phyloP scores from a whole-genome alignment of 2,113 vertebrate species.

The Harpagus bidentatus region DNA sequence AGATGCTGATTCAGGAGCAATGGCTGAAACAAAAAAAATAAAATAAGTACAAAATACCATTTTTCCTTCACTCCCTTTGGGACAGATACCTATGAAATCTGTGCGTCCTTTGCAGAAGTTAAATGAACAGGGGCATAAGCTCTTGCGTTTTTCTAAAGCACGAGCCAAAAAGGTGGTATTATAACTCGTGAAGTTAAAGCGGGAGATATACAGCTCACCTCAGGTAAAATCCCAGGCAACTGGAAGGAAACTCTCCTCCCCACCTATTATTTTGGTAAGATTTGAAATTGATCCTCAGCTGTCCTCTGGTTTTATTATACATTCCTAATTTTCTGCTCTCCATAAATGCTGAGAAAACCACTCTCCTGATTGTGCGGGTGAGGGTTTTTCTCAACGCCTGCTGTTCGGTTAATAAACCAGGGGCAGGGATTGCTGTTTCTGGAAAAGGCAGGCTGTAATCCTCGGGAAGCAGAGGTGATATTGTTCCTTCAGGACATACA shows the following conservation, averaged over 20 bases:
- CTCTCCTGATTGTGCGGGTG: background rate
- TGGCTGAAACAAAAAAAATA: background rate
- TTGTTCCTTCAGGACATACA: background rate
- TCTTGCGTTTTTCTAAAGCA: background rate
- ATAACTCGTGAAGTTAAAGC: background rate
- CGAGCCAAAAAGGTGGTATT: background rate
- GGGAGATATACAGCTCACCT: background rate
- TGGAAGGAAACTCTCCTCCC: background rate
- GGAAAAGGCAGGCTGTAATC: constrained; percentile 7
- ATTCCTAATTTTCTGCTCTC: background rate
- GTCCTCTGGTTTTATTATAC: background rate
- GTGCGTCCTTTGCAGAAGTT: background rate
- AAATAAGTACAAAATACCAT: background rate
- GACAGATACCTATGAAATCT: background rate
- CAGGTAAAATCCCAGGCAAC: background rate
- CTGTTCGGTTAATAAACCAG: background rate
- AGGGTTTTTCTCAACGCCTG: background rate
- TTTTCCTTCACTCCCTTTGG: background rate
- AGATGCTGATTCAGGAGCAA: background rate
- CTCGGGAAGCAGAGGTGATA: background rate
- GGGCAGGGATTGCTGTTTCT: background rate
- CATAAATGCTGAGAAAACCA: background rate
- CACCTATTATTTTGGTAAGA: background rate
- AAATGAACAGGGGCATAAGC: background rate
- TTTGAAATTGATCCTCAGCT: background rate